Evolutionary conservation across 2,888 invertebrate genomes (phyloP).

Genomic region (Machimus atricapillus): DNA sequence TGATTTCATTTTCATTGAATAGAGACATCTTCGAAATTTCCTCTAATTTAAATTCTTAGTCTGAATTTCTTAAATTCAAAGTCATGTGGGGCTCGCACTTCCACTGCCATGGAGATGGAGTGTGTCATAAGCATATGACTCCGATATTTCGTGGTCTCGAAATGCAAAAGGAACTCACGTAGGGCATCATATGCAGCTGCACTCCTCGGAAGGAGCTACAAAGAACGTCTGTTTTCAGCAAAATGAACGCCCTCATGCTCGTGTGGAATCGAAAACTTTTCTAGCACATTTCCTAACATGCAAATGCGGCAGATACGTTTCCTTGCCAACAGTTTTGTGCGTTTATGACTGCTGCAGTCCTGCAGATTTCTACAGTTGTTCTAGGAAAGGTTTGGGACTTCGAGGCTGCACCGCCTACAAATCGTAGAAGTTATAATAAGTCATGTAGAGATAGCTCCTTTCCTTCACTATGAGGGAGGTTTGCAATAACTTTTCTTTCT

Average conservation of each 20-base stretch:
- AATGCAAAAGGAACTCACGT: neutral
- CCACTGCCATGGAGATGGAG: neutral
- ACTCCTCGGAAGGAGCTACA: neutral
- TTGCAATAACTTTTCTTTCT: neutral
- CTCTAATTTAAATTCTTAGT: neutral
- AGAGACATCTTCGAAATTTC: neutral
- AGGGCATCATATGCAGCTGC: neutral
- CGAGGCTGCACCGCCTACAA: neutral
- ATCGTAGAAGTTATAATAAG: neutral
- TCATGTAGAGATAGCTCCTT: neutral
- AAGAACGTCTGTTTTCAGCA: neutral
- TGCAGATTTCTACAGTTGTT: neutral
- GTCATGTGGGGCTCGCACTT: neutral
- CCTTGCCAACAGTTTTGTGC: neutral
- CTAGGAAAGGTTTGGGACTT: neutral
- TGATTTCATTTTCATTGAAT: too few relatives aligned
- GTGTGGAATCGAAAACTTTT: slow-evolving; percentile 20
- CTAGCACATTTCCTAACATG: neutral
- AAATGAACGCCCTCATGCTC: slow-evolving; percentile 8
- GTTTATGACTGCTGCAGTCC: neutral
- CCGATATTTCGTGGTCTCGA: neutral
- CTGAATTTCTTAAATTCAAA: neutral
- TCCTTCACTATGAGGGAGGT: neutral
- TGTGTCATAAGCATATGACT: neutral
- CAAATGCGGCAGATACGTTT: neutral